Conservation (phyloP, 2,888 invertebrate genomes). For the Himalopsyche kuldschensis region DNA sequence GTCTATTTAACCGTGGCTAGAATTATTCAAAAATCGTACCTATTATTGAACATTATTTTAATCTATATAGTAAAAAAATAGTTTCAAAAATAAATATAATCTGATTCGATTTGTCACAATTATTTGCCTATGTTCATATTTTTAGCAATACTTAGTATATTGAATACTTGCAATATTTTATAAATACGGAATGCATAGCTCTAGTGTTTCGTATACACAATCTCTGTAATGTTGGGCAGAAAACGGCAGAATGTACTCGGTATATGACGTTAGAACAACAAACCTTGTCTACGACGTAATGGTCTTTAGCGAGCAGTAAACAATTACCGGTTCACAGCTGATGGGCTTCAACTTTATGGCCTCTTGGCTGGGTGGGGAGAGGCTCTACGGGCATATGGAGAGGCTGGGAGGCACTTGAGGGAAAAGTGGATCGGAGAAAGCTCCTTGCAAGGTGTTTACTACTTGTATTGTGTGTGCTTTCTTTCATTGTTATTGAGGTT, state of each 20-base stretch:
- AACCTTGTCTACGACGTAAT: slow-evolving; percentile 35
- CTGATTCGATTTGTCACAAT: too few relatives aligned
- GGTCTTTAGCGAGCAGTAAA: slow-evolving; percentile 39
- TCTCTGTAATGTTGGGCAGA: background rate
- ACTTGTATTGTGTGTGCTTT: background rate
- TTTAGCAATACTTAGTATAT: too few relatives aligned
- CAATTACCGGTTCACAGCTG: slow-evolving; percentile 37
- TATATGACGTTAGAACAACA: slow-evolving; percentile 8
- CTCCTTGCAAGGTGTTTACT: background rate
- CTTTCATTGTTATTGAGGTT: background rate
- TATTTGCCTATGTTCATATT: too few relatives aligned
- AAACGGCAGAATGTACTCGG: background rate
- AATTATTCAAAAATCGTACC: too few relatives aligned
- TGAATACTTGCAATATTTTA: too few relatives aligned
- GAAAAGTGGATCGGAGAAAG: background rate
- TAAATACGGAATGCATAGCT: background rate
- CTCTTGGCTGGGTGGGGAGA: slow-evolving; percentile 20
- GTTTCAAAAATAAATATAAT: too few relatives aligned
- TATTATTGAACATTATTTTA: too few relatives aligned
- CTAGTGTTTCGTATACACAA: background rate
- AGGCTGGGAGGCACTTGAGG: background rate
- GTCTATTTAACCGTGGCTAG: too few relatives aligned
- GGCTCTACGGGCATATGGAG: slow-evolving; percentile 7
- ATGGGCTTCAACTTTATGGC: slow-evolving; percentile 37
- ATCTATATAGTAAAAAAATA: too few relatives aligned